These are phyloP conservation scores for Laspeyria flexula DNA, from an alignment of 2,888 invertebrate genomes.

Conservation along the genomic window DNA sequence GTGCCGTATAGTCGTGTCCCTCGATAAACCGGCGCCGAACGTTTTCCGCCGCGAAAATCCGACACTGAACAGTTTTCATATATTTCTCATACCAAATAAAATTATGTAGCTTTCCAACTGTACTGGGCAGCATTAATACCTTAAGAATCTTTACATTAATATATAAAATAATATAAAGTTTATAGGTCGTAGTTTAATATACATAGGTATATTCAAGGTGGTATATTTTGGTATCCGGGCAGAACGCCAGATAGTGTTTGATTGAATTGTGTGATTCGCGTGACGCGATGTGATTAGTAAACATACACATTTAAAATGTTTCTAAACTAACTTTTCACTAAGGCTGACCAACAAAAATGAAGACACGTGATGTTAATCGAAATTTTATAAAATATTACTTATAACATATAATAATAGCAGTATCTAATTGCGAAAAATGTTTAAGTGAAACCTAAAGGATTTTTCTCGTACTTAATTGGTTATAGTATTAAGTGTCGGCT, in stretches of 20 bases:
- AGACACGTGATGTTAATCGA: background rate
- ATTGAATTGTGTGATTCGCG: constrained; percentile 40
- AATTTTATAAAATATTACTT: background rate
- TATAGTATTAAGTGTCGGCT: constrained; percentile 23
- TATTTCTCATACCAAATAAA: background rate
- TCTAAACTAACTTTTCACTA: too few species aligned
- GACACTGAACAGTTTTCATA: constrained; percentile 5
- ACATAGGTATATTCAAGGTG: constrained; percentile 58
- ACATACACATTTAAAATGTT: too few species aligned
- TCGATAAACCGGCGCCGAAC: constrained; percentile 9
- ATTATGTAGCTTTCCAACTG: background rate
- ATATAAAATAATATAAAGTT: constrained; percentile 30
- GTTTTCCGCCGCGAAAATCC: constrained; percentile 22
- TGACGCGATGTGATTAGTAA: constrained; percentile 52
- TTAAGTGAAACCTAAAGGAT: constrained; percentile 20
- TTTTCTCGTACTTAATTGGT: constrained; percentile 16
- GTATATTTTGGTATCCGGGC: constrained; percentile 77
- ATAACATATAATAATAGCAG: background rate
- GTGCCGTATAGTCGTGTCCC: constrained; percentile 33
- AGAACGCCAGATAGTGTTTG: constrained; percentile 64
- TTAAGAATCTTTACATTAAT: too few species aligned
- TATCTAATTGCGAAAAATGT: constrained; percentile 7
- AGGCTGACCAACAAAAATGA: background rate
- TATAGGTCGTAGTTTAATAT: constrained; percentile 40
- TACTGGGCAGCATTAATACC: too few species aligned